These are phyloP conservation scores for Sebastes jordani DNA, from an alignment of 2,797 vertebrate genomes.

Conservation along the genomic window DNA sequence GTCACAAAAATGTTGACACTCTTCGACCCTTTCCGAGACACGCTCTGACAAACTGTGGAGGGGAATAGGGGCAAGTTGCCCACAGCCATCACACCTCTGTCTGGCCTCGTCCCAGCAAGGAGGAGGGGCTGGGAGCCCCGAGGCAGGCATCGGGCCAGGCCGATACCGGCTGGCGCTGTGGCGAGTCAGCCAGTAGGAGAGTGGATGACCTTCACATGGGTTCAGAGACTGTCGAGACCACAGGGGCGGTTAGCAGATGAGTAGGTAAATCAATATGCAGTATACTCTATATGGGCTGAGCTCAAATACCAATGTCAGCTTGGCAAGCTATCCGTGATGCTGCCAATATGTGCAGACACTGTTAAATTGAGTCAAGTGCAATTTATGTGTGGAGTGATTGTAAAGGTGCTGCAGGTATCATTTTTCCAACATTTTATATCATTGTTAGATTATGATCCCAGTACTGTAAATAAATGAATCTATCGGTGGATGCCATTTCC, in stretches of 20 bases:
- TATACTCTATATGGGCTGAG: slow-evolving; percentile 41
- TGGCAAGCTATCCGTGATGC: slow-evolving; percentile 29
- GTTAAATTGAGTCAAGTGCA: slow-evolving; percentile 29
- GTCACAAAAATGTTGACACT: slow-evolving; percentile 69
- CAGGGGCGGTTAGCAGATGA: slow-evolving; percentile 42
- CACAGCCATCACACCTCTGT: slow-evolving; percentile 68
- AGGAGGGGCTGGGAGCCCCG: slow-evolving; percentile 23
- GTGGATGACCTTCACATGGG: slow-evolving; percentile 66
- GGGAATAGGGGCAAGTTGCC: slow-evolving; percentile 54
- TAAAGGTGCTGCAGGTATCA: background rate
- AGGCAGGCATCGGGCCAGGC: slow-evolving; percentile 30
- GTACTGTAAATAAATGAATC: background rate
- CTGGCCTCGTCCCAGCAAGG: slow-evolving; percentile 45
- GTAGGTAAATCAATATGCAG: slow-evolving; percentile 65
- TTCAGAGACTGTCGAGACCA: slow-evolving; percentile 46
- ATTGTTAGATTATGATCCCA: background rate
- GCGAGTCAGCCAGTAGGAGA: slow-evolving; percentile 18
- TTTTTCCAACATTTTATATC: background rate
- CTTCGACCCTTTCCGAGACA: slow-evolving; percentile 42
- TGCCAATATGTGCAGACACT: slow-evolving; percentile 29
- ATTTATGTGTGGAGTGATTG: slow-evolving; percentile 36
- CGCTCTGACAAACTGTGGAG: slow-evolving; percentile 64
- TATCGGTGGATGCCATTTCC: background rate
- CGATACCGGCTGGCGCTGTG: slow-evolving; percentile 16
- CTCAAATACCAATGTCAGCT: slow-evolving; percentile 40